phyloP scores from a whole-genome alignment of 2,113 vertebrate species.

The Arvicanthis niloticus region DNA sequence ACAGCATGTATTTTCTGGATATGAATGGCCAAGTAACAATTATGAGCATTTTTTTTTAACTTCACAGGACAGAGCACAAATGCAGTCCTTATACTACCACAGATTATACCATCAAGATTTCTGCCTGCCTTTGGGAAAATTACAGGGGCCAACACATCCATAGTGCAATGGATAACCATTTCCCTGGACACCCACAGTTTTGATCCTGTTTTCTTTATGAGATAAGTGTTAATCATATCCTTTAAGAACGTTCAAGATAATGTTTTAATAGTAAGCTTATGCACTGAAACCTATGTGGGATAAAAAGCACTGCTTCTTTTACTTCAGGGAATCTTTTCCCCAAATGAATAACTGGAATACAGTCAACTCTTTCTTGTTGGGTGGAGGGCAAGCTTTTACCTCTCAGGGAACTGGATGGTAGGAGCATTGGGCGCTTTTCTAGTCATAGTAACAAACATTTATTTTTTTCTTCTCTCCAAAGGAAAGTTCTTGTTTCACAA shows the following conservation, averaged over 20 bases:
- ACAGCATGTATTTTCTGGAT: slow-evolving; percentile 20
- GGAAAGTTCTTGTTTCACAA: not conserved
- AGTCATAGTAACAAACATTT: not conserved
- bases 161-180: not conserved
- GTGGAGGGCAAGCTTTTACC: not conserved
- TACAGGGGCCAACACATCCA: not conserved
- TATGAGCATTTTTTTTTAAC: not conserved
- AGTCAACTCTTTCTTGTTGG: not conserved
- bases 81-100: not conserved
- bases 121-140: not conserved
- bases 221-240: not conserved
- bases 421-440: not conserved
- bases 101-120: not conserved
- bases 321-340: slow-evolving; percentile 9
- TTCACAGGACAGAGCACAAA: not conserved
- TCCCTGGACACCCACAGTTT: not conserved
- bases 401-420: not conserved
- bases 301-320: not conserved
- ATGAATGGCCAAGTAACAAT: not conserved
- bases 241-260: not conserved
- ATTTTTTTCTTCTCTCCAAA: not conserved
- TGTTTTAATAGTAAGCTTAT: slow-evolving; percentile 32
- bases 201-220: not conserved
- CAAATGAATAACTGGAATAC: slow-evolving; percentile 12
- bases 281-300: not conserved